Evolutionary conservation across 2,888 invertebrate species (phyloP), one percentile per base, ranked within the genome.

Genomic region (Pheosia tremula): DNA sequence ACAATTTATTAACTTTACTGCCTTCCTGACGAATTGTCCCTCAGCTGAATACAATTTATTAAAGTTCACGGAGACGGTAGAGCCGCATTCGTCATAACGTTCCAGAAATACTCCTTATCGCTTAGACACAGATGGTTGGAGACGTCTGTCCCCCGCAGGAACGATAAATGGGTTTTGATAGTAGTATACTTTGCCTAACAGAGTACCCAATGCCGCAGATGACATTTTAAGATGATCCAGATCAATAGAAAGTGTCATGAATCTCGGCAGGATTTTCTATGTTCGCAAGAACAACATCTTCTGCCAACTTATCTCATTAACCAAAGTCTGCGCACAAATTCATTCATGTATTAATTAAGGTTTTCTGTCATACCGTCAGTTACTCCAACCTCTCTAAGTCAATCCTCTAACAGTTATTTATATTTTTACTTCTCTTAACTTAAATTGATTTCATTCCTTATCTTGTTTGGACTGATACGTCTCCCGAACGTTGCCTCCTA

Each of bases 1-100:
- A n/a, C 47, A 50, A 24, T 50, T 50, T 50, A 50, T 50, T 24
- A 24, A 50, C 50, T 50, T 50, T 24, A 24, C 50, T 7, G 50
- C 50, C 24, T 50, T 24, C 9, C n/a, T n/a, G 47, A 47, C 47
- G 47, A 47, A 50, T 6, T 8, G 24, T 24, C 54, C 5, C 39
- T 54, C 38, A 37, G 54, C 11, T n/a, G 38, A 54, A 39, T 39
- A n/a, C 38, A 54, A 47, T 47, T 54, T 54, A 54, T 38, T 54
- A 38, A 38, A 54, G 52, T 36, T 47, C 52, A 36, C 36, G 52
- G 37, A 52, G 37, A 9, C 52, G 52, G 24, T 36, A 37, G 10
- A 37, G 36, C 36, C 52, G 37, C 52, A 52, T 52, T 36, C 37
- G 52, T 52, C 52, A 52, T 52, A 52, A 52, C 36, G 36, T 52